Base-by-base conservation (phyloP, 2,113 vertebrate genomes). In the Malaclemys terrapin region DNA sequence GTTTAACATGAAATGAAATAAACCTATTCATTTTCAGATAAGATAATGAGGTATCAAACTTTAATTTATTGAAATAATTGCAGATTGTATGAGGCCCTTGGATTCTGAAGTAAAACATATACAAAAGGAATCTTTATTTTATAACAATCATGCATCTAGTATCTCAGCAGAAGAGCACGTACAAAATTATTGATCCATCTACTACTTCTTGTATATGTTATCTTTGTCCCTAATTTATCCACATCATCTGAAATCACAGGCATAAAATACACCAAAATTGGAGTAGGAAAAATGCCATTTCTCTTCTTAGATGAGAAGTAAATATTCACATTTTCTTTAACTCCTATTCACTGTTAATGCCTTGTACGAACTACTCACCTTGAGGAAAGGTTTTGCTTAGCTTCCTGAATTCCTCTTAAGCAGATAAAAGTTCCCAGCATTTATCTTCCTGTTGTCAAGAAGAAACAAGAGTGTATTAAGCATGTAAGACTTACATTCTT, bases 401-500 rank as follows among this genome's bases (percentile, higher is more conserved):
- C 3, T 87, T 72, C 62, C 89, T 79, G 16, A 75, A 76, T 59
- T 47, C 7, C 53, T 62, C 12, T 31, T 19, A 91, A 80, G 29
- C 47, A 62, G 87, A 80, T 4, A 89, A 65, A 88, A 93, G 52
- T 87, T 29, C 17, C 45, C 62, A 78, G 72, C 93, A 88, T 85
- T 93, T 94, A 83, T 35, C 69, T 84, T 10, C 3, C n/a, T 22
- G 50, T 87, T 87, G 19, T 65, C 89, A 53, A 52, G 82, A 75
- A 72, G n/a, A 94, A 54, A 35, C 88, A 94, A 88, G 17, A 25
- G 80, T 84, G 80, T 75, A 95, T 24, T 57, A 93, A 96, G 92
- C 92, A 19, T 84, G 54, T 87, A 90, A 75, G 89, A 97, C 97
- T 97, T 97, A 98, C 97, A 16, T 94, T 96, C 42, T 89, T 90